Conservation (phyloP, 1,140 invertebrate genomes). For the Teleogryllus occipitalis region DNA sequence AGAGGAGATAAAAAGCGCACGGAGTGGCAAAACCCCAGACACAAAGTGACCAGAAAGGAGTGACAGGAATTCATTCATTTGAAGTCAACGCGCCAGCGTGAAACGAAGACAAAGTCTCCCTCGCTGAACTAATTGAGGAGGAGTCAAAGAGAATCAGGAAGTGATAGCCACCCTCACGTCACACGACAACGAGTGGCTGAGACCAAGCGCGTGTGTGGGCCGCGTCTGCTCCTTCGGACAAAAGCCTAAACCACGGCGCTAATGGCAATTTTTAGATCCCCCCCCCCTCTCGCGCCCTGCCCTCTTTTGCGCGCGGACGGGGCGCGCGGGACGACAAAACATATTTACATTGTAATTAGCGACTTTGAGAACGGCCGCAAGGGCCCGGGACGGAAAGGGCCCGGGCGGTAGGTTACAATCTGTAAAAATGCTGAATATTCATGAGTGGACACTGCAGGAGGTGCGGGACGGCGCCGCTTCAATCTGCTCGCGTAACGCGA, state of each 20-base stretch:
- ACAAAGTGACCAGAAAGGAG: too few relatives aligned
- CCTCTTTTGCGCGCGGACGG: neutral
- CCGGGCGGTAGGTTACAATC: neutral
- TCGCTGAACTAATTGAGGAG: too few relatives aligned
- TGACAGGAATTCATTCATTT: too few relatives aligned
- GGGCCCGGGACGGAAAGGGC: neutral
- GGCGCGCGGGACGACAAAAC: neutral
- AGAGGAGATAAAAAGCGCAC: too few relatives aligned
- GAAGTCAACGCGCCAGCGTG: too few relatives aligned
- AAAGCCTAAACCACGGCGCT: neutral
- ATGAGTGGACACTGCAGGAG: neutral
- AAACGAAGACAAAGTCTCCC: too few relatives aligned
- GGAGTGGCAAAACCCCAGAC: too few relatives aligned
- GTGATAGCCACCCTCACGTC: too few relatives aligned
- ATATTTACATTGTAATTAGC: constrained; percentile 2
- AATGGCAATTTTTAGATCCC: neutral
- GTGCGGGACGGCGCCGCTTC: neutral
- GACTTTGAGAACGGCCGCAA: neutral
- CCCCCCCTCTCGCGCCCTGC: neutral
- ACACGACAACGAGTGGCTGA: too few relatives aligned
- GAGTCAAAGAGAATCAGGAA: too few relatives aligned
- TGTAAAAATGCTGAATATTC: constrained; percentile 1
- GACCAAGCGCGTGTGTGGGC: too few relatives aligned
- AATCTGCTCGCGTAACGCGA: neutral
- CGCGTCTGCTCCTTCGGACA: neutral